phyloP scores from a whole-genome alignment of 1,140 invertebrate genomes.

The Zaprionus africanus region DNA sequence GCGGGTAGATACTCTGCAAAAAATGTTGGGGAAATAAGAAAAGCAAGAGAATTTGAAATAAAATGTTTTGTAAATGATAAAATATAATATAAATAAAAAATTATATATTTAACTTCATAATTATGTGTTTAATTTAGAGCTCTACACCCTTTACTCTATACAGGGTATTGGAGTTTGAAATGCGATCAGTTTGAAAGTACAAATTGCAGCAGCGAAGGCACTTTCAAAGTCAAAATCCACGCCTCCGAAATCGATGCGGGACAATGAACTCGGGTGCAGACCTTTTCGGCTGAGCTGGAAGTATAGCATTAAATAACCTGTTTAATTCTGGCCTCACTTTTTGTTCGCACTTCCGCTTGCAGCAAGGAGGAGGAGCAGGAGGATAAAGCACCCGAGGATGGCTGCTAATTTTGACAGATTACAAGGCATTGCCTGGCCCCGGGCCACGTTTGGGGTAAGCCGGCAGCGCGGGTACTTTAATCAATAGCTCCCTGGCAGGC shows the following conservation, averaged over 20 bases:
- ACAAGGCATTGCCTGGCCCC: slow-evolving; percentile 62
- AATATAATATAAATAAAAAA: too few species aligned
- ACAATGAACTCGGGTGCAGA: slow-evolving; percentile 56
- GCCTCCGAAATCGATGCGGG: slow-evolving; percentile 42
- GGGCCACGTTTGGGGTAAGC: slow-evolving; percentile 54
- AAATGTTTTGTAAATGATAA: too few species aligned
- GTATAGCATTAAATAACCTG: slow-evolving; percentile 69
- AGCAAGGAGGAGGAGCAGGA: slow-evolving; percentile 4
- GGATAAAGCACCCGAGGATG: not conserved
- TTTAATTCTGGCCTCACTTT: slow-evolving; percentile 62
- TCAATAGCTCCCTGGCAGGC: slow-evolving; percentile 63
- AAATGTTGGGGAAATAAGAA: not conserved
- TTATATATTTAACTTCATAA: too few species aligned
- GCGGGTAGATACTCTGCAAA: slow-evolving; percentile 7
- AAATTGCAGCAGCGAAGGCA: slow-evolving; percentile 44
- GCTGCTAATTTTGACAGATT: slow-evolving; percentile 80
- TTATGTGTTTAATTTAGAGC: too few species aligned
- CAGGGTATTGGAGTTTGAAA: slow-evolving; percentile 23
- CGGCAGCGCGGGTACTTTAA: slow-evolving; percentile 54
- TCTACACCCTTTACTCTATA: not conserved
- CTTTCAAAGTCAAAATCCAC: slow-evolving; percentile 66
- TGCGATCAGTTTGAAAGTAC: slow-evolving; percentile 44
- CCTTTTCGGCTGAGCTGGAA: slow-evolving; percentile 16
- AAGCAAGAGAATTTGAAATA: too few species aligned
- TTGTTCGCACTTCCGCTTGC: slow-evolving; percentile 70